Conservation (phyloP, 2,113 vertebrate species). For the Vulpes ferrilata region DNA sequence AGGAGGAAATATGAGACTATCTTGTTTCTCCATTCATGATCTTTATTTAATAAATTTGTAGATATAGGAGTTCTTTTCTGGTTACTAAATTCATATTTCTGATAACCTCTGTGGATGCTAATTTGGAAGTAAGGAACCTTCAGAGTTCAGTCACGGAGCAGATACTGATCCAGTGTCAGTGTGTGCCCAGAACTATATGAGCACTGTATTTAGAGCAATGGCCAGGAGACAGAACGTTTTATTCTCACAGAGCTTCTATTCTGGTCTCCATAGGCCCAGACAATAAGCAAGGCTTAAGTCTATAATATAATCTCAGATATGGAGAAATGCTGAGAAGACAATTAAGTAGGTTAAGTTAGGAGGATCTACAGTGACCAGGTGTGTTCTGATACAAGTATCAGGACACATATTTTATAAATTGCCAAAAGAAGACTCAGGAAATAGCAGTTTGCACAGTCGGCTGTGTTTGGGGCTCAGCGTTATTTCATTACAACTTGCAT, state of each 20-base stretch:
- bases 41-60: not conserved
- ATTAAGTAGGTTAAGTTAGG: not conserved
- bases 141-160: not conserved
- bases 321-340: not conserved
- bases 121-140: not conserved
- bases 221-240: not conserved
- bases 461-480: not conserved
- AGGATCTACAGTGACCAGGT: not conserved
- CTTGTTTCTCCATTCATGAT: not conserved
- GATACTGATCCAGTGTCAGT: not conserved
- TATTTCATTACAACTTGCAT: not conserved
- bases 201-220: not conserved
- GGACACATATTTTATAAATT: constrained; percentile 5
- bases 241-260: not conserved
- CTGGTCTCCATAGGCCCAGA: not conserved
- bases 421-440: constrained; percentile 23
- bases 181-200: accelerated
- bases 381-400: not conserved
- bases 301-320: not conserved
- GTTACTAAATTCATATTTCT: not conserved
- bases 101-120: not conserved
- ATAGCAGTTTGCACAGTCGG: constrained; percentile 13
- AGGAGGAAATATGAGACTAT: not conserved
- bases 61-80: not conserved
- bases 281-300: not conserved